Base-by-base conservation (phyloP, 2,797 vertebrate genomes). In the Cyclopterus lumpus region DNA sequence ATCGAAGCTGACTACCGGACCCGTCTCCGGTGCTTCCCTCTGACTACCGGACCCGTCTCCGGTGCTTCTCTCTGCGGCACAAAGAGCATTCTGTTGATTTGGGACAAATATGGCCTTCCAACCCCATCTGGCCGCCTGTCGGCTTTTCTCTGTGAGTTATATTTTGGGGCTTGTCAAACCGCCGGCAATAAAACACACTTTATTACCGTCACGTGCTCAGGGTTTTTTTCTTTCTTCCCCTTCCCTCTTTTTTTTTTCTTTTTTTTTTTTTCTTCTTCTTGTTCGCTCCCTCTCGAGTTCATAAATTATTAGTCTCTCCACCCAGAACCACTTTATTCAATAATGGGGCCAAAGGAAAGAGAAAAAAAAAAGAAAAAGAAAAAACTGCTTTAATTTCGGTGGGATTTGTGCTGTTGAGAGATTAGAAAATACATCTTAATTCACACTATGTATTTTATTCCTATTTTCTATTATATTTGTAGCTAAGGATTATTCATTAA, bases 111-210 rank as follows among this genome's bases (percentile, higher is more conserved):
- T 89, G 85, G n/a, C 73, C 88, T 69, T 66, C 85, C 75, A 71
- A 57, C 84, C 88, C 89, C 88, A 83, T 92, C 93, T 92, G 90
- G 89, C 89, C 87, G 84, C 84, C 88, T 86, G 86, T 81, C 89
- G 86, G 88, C 89, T 88, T 40, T 90, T 86, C 89, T 96, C 94
- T 94, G 96, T 95, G 95, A 96, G 97, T 97, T 97, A 97, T 97
- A 97, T 97, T 97, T 97, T 97, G 96, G 87, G 88, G 96, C 96
- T 96, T 97, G 96, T 97, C 97, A 97, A 86, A 96, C 94, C 95
- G 93, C 92, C 91, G 93, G 96, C 96, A 96, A 98, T 97, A 97
- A 97, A 98, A 97, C 97, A 96, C 96, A 97, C 96, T 98, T 98
- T 98, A 97, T 97, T 97, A 96, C 96, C 95, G 95, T 97, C 97